Percentiles rank a stretch among this genome's conserved stretches.
phyloP scores from a whole-genome alignment of 2,888 invertebrate species.

The Serrognathus titanus region DNA sequence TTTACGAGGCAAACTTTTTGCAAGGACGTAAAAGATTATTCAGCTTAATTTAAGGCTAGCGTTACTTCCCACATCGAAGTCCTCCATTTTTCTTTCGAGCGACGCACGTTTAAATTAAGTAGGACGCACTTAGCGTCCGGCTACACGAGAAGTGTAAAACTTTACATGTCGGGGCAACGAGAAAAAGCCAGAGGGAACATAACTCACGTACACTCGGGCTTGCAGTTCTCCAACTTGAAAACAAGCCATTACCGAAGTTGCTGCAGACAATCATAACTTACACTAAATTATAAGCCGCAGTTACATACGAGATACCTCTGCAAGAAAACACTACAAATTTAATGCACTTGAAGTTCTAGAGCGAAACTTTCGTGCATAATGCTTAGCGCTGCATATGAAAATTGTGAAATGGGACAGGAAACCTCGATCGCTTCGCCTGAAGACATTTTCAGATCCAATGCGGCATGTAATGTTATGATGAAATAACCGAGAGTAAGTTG shows the following conservation, averaged over 20 bases:
- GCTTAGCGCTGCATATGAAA: background rate
- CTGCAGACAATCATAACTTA: constrained; percentile 40
- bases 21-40: constrained; percentile 30
- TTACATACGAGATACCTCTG: background rate
- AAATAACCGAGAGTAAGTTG: no score
- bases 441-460: no score
- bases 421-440: no score
- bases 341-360: background rate
- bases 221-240: constrained; percentile 26
- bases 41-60: constrained; percentile 12
- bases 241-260: constrained; percentile 40
- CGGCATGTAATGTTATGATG: no score
- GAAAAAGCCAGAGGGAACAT: background rate
- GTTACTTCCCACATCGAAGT: no score
- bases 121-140: background rate
- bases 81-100: no score
- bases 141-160: background rate
- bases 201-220: constrained; percentile 1
- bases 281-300: constrained; percentile 1
- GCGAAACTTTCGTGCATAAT: background rate
- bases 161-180: background rate
- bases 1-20: constrained; percentile 31
- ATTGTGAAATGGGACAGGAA: background rate
- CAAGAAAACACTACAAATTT: background rate
- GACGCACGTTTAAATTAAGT: no score